A percentile compares a stretch with the other conserved stretches of the same genome.
phyloP scores from a whole-genome alignment of 2,888 invertebrate species.

The Cryptus viduatorius region DNA sequence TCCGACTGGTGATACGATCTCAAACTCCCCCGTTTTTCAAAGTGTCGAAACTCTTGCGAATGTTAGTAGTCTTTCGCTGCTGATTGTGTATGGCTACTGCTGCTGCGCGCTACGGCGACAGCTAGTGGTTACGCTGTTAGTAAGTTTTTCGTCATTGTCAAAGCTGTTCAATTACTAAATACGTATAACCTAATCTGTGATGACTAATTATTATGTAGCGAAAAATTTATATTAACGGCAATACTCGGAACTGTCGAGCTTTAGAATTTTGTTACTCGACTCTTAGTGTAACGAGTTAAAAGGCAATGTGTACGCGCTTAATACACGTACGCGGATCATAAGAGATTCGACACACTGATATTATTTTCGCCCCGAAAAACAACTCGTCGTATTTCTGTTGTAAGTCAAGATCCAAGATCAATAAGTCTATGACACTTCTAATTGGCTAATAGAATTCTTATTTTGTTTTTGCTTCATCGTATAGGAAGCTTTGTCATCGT shows the following conservation, averaged over 20 bases:
- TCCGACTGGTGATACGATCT: background rate
- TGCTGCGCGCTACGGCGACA: background rate
- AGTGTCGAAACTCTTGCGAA: background rate
- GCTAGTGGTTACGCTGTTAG: conserved; percentile 35
- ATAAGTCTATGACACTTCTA: background rate
- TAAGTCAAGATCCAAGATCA: conserved; percentile 4
- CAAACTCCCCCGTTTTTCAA: background rate
- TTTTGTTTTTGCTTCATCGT: background rate
- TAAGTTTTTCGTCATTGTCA: conserved; percentile 38
- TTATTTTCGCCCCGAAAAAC: background rate
- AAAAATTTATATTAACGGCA: conserved; percentile 2
- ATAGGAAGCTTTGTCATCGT: background rate
- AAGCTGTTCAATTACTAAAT: conserved; percentile 23
- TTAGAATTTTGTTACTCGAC: background rate
- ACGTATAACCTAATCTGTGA: conserved; percentile 15
- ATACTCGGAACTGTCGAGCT: background rate
- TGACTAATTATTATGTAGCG: conserved; percentile 34
- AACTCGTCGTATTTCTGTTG: conserved; percentile 10
- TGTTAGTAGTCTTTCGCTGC: background rate
- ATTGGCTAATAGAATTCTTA: background rate
- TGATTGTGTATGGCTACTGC: background rate
- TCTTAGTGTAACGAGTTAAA: background rate
- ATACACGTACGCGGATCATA: background rate
- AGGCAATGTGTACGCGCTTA: background rate
- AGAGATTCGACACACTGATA: background rate